Percentiles rank a stretch among this genome's conserved stretches.
Evolutionary conservation across 2,888 invertebrate genomes (phyloP).

Genomic region (Nasonovia ribisnigri): DNA sequence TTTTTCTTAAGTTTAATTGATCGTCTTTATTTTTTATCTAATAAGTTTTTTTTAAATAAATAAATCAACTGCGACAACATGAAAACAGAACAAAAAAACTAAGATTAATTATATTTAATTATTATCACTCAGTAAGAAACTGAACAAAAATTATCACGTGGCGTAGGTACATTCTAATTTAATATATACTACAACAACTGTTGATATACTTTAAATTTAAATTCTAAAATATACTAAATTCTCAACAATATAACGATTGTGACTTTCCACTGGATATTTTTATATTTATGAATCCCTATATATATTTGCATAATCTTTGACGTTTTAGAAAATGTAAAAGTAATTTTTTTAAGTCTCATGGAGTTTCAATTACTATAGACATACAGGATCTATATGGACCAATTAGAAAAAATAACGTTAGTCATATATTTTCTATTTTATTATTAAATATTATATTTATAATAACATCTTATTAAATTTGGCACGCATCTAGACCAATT

Average conservation of each 20-base stretch:
- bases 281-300: neutral
- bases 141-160: neutral
- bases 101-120: neutral
- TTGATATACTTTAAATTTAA: neutral
- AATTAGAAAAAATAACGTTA: too few relatives aligned
- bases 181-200: neutral
- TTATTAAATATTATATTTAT: too few relatives aligned
- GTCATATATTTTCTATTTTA: too few relatives aligned
- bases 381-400: too few relatives aligned
- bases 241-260: neutral
- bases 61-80: neutral
- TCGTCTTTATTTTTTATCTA: neutral
- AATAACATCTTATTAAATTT: too few relatives aligned
- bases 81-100: neutral
- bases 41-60: neutral
- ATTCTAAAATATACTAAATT: neutral
- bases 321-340: too few relatives aligned
- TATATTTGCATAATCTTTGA: neutral
- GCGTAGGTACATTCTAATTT: neutral
- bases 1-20: neutral
- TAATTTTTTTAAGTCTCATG: too few relatives aligned
- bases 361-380: too few relatives aligned
- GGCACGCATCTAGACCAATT: too few relatives aligned
- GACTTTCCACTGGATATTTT: neutral
- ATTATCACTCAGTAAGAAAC: neutral